A percentile compares a stretch with the other conserved stretches of the same genome.
Evolutionary conservation across 2,888 invertebrate genomes (phyloP).

Genomic region (Catocala nupta): DNA sequence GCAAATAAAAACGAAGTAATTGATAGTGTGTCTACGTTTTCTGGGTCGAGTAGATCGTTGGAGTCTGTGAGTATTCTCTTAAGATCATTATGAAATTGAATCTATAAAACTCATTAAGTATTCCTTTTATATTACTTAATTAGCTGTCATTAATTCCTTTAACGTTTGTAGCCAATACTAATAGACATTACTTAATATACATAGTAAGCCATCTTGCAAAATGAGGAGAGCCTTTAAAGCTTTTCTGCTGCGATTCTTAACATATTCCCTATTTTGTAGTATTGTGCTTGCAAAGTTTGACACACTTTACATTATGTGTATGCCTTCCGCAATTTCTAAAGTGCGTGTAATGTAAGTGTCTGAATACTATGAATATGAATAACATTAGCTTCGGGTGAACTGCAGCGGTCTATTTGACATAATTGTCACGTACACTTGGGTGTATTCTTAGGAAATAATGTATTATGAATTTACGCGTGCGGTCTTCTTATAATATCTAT

Average conservation of each 20-base stretch:
- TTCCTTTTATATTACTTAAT: conserved; percentile 14
- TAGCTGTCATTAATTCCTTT: conserved; percentile 30
- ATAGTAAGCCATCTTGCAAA: conserved; percentile 48
- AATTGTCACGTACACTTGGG: conserved; percentile 14
- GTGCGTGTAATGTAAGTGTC: conserved; percentile 14
- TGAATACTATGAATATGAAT: conserved; percentile 22
- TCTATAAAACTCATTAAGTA: conserved; percentile 5
- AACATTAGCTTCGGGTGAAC: conserved; percentile 20
- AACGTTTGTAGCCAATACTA: conserved; percentile 24
- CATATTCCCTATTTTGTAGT: conserved; percentile 49
- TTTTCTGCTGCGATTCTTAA: conserved; percentile 17
- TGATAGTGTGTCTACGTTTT: conserved; percentile 7
- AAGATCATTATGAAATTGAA: conserved; percentile 5
- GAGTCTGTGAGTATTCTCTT: not conserved
- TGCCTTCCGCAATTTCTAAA: conserved; percentile 34
- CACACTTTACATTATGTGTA: conserved; percentile 30
- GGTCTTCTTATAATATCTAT: not conserved
- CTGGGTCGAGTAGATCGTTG: not conserved
- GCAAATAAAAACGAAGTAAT: not conserved
- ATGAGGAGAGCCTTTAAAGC: conserved; percentile 46
- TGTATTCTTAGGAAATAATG: conserved; percentile 10
- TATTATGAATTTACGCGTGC: not conserved
- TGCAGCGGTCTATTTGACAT: conserved; percentile 11
- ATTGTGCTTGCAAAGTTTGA: conserved; percentile 32
- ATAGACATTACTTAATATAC: conserved; percentile 55